Evolutionary conservation across 1,140 invertebrate species (phyloP), one percentile per base, ranked within the genome.

Genomic region (Caenorhabditis briggsae): DNA sequence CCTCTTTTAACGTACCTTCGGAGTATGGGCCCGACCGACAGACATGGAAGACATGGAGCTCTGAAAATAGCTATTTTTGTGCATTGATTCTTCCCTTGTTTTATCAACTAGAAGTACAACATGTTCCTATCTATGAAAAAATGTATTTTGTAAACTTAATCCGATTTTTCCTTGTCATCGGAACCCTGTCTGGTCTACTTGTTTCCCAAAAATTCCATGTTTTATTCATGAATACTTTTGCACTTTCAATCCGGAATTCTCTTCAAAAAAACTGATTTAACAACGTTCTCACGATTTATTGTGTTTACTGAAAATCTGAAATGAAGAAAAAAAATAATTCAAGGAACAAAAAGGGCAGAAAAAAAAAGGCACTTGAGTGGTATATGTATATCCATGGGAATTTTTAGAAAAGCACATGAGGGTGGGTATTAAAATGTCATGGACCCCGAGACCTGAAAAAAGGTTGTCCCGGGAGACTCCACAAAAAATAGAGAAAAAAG

Each of bases 251-350:
- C 50, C 18, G 50, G 18, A 55, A 55, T 59, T 18, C 20, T 41
- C 41, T 65, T 25, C 12, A 41, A 33, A 65, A 20, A 9, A 33
- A 65, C 11, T 11, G 33, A 33, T 25, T 65, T 59, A 25, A 20
- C 33, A 48, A 48, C 65, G 46, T 74, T 74, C 65, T 74, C 65
- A 74, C 65, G 65, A 74, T 74, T 74, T 74, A 74, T 74, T 74
- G 33, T 74, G 41, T 74, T 74, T 74, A 74, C 23, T 74, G 65
- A 74, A 46, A 74, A 74, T 70, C 64, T 70, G 64, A 46, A 70
- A 46, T 46, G 33, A 46, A 46, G 23, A 33, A 33, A 33, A 33
- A 33, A 33, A 33, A 33, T 33, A 33, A 33, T 33, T 33, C 33
- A 11, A 65, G 25, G 12, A 41, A 20, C 6, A 74, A n/a, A 41